These are phyloP conservation scores for Laterallus jamaicensis DNA, from an alignment of 2,113 vertebrate genomes.

Conservation along the genomic window DNA sequence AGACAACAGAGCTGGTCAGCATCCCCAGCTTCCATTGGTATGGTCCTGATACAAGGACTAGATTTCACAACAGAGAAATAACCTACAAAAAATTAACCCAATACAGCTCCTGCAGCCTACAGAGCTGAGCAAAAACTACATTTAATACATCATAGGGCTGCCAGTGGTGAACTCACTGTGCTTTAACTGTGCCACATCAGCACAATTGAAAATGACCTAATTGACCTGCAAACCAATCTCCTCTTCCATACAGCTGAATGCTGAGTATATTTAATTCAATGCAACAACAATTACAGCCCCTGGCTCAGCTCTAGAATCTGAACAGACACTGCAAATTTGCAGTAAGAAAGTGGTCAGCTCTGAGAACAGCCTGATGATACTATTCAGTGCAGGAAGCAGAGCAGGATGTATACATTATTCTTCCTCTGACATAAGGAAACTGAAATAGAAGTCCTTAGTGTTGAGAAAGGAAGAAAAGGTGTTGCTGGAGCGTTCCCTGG, in stretches of 20 bases:
- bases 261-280: neutral
- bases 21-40: neutral
- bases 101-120: neutral
- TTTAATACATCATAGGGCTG: neutral
- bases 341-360: neutral
- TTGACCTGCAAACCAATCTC: neutral
- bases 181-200: neutral
- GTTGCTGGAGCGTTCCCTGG: neutral
- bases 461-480: neutral
- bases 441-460: neutral
- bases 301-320: neutral
- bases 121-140: neutral
- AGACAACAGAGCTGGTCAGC: neutral
- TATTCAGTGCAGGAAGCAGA: neutral
- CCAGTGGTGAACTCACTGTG: neutral
- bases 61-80: neutral
- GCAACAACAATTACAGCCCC: neutral
- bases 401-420: neutral
- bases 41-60: rapidly evolving
- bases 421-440: neutral
- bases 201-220: neutral
- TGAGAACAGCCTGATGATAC: neutral
- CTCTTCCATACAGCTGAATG: neutral
- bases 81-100: neutral
- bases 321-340: neutral